Evolutionary conservation across 2,113 vertebrate genomes (phyloP).

Genomic region (Aptenodytes patagonicus): DNA sequence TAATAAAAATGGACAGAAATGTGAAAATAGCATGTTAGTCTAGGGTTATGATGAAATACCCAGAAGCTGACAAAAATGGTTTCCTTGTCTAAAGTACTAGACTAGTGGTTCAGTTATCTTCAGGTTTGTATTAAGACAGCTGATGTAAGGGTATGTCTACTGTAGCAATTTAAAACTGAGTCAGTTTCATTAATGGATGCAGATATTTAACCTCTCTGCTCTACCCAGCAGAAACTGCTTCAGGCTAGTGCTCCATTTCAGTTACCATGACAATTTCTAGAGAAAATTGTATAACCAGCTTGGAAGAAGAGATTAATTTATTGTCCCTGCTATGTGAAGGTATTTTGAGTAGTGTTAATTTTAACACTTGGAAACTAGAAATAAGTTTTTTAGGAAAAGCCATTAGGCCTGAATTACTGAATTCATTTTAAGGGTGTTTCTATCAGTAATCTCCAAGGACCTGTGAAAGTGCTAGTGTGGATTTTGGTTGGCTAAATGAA

Average conservation of each 20-base stretch:
- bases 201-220: background rate
- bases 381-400: background rate
- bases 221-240: background rate
- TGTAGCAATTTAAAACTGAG: background rate
- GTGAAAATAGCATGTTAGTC: background rate
- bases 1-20: background rate
- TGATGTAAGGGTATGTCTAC: background rate
- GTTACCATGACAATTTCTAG: background rate
- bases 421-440: background rate
- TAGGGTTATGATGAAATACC: background rate
- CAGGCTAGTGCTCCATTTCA: background rate
- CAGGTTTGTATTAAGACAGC: background rate
- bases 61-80: background rate
- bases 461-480: background rate
- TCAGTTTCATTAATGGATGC: background rate
- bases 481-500: background rate
- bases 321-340: background rate
- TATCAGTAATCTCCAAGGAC: background rate
- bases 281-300: background rate
- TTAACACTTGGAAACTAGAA: background rate
- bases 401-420: background rate
- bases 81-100: background rate
- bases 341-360: background rate
- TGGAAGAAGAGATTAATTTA: background rate
- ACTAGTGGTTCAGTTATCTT: background rate